Evolutionary conservation across 1,140 invertebrate genomes (phyloP), one percentile per base, ranked within the genome.

Genomic region (Drosophila tropicalis): DNA sequence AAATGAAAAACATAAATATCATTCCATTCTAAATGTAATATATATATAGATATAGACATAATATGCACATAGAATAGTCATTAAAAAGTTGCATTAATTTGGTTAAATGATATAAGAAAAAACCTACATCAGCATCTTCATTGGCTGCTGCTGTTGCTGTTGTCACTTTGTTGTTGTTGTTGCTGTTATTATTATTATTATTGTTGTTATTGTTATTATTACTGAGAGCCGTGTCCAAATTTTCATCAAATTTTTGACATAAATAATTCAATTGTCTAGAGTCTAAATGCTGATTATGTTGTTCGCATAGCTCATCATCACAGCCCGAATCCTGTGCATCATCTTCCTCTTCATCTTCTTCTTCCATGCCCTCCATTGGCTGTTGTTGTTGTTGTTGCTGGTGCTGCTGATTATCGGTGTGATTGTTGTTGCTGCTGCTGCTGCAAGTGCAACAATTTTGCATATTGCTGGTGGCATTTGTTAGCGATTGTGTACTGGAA

Each of bases 251-350:
- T 79, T 92, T 91, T 70, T 92, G 90, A 76, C 91, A 92, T 56
- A 92, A 72, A 58, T 91, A 86, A 41, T 91, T 90, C 15, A 92
- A 70, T 60, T 89, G 82, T n/a, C 79, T 72, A 6, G 72, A 58
- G 41, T 91, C 90, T 56, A 86, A 47, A 4, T 74, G 74, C 57
- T 91, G 90, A 61, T 86, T 67, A 64, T 90, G 81, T 58, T 90
- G 72, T 39, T 89, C 85, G 32, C 81, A 86, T 5, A 92, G 69
- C 65, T 95, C 94, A 86, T 94, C 94, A 76, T 94, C 94, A 92
- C 94, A 95, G 65, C 94, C 94, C 56, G 94, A 94, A 85, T 94
- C 93, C 74, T 89, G 84, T 0, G 84, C 84, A 10, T 19, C 84
- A 12, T 51, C 44, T 6, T 51, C 44, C 2, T 51, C 44, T 6